A percentile compares a stretch with the other conserved stretches of the same genome.
Conservation (phyloP, 2,113 vertebrate species). For the Strigops habroptila region DNA sequence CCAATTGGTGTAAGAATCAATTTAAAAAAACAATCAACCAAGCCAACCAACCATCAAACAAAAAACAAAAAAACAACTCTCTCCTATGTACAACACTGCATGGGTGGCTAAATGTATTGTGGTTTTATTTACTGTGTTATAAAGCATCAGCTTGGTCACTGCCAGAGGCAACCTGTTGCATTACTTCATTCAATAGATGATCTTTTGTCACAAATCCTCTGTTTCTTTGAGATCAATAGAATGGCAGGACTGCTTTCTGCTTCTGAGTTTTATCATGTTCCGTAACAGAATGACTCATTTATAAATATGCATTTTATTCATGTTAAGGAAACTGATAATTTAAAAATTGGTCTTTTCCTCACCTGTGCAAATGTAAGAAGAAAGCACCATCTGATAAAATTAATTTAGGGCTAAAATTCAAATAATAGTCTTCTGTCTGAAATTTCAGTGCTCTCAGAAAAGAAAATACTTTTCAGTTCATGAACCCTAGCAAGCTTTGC, state of each 20-base stretch:
- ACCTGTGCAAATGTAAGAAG: not conserved
- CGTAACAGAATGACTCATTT: not conserved
- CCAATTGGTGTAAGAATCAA: not conserved
- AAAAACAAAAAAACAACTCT: not conserved
- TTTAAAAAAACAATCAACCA: not conserved
- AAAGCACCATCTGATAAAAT: not conserved
- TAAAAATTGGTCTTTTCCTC: not conserved
- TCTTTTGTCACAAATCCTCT: not conserved
- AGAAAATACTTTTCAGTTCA: not conserved
- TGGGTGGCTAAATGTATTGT: not conserved
- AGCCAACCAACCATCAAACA: not conserved
- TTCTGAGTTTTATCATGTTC: not conserved
- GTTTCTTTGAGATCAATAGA: not conserved
- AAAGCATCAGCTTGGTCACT: not conserved
- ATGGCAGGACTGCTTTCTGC: not conserved
- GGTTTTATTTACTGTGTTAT: not conserved
- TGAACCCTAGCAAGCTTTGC: not conserved
- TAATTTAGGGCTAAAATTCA: not conserved
- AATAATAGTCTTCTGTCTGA: not conserved
- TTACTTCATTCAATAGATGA: fast-evolving
- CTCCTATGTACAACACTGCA: not conserved
- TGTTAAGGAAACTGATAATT: not conserved
- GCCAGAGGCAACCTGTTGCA: not conserved
- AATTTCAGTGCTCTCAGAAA: not conserved
- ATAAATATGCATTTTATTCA: not conserved